Conservation (phyloP, 2,888 invertebrate species). For the Tachystola acroxantha region DNA sequence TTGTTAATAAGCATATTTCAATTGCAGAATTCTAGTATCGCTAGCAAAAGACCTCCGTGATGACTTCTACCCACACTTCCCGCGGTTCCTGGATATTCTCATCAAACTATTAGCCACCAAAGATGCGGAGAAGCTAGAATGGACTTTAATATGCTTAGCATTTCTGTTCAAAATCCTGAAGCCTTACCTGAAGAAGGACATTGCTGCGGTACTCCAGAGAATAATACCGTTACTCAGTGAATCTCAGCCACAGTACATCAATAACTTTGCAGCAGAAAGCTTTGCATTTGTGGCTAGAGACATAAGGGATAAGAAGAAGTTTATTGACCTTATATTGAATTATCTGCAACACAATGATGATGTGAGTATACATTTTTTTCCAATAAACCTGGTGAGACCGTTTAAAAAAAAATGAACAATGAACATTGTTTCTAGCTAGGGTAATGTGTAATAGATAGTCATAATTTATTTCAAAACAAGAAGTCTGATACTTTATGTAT, state of each 20-base stretch:
- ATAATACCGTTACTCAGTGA: conserved; percentile 88
- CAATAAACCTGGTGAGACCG: too few relatives aligned
- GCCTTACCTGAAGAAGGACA: conserved; percentile 88
- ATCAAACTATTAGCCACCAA: conserved; percentile 85
- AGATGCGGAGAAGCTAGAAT: conserved; percentile 91
- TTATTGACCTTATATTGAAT: conserved; percentile 83
- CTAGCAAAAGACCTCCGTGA: conserved; percentile 91
- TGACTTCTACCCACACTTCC: conserved; percentile 93
- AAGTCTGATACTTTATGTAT: too few relatives aligned
- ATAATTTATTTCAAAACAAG: too few relatives aligned
- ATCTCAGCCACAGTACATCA: conserved; percentile 88
- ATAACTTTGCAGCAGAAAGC: conserved; percentile 96
- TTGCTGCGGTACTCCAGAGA: conserved; percentile 83
- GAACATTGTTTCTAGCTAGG: too few relatives aligned
- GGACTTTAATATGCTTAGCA: conserved; percentile 90
- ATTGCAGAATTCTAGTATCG: conserved; percentile 88
- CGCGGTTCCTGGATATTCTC: conserved; percentile 84
- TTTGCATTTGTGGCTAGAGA: conserved; percentile 96
- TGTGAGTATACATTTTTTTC: conserved; percentile 77
- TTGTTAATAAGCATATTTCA: too few relatives aligned
- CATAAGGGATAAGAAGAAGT: conserved; percentile 86
- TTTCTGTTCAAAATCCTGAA: conserved; percentile 94
- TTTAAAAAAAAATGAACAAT: too few relatives aligned
- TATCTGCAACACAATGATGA: conserved; percentile 82
- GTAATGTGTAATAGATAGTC: too few relatives aligned